Evolutionary conservation across 2,888 invertebrate genomes (phyloP).

Genomic region (Philopedon plagiatum): DNA sequence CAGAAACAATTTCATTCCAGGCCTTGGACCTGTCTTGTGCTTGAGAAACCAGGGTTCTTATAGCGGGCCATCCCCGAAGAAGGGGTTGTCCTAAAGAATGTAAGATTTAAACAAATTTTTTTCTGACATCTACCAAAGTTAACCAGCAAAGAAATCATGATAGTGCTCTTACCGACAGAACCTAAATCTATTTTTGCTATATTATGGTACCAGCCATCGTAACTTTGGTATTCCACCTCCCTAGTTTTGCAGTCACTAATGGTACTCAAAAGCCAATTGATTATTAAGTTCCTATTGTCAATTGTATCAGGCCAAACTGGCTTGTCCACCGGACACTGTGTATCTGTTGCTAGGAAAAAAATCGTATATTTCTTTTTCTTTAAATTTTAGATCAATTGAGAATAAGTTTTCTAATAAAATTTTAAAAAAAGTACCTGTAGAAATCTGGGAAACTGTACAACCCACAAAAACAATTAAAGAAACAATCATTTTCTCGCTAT

Average conservation of each 20-base stretch:
- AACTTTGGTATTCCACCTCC: constrained; percentile 65
- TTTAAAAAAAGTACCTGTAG: too few species aligned
- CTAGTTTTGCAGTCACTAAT: constrained; percentile 3
- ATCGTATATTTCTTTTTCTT: background rate
- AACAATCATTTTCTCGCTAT: background rate
- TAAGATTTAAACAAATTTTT: background rate
- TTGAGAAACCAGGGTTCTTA: background rate
- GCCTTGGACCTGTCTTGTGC: background rate
- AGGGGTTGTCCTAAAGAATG: constrained; percentile 57
- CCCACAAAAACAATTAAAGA: background rate
- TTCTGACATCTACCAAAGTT: too few species aligned
- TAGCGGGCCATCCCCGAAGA: constrained; percentile 70
- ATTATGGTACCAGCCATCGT: constrained; percentile 69
- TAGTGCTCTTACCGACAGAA: constrained; percentile 62
- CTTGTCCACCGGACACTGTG: background rate
- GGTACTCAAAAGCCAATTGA: constrained; percentile 6
- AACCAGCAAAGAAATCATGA: too few species aligned
- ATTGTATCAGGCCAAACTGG: background rate
- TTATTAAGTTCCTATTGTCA: background rate
- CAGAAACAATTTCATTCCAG: background rate
- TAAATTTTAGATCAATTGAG: too few species aligned
- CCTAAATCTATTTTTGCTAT: constrained; percentile 65
- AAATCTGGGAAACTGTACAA: background rate
- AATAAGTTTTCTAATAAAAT: too few species aligned
- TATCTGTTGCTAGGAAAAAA: background rate